A percentile compares a stretch with the other conserved stretches of the same genome.
Conservation (phyloP, 2,888 invertebrate genomes). For the Pardosa pseudoannulata region DNA sequence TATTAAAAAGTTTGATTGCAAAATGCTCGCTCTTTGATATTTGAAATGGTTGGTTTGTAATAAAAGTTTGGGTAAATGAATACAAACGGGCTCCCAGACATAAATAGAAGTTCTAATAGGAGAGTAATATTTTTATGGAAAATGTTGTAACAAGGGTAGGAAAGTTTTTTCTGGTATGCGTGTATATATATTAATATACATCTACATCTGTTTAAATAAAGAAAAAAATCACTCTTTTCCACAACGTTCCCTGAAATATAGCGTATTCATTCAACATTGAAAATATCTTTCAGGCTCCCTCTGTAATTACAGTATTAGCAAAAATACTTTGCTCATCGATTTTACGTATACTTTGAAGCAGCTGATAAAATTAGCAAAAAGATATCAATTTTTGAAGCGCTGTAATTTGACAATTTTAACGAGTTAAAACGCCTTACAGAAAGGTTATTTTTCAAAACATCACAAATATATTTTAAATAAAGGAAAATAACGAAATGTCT, state of each 20-base stretch:
- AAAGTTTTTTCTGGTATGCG: neutral
- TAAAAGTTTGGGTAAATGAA: neutral
- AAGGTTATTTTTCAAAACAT: too few species aligned
- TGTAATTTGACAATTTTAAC: too few species aligned
- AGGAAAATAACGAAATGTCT: too few species aligned
- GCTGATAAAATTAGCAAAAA: too few species aligned
- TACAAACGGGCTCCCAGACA: neutral
- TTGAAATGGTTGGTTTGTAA: neutral
- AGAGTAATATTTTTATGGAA: neutral
- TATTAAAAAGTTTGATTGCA: slow-evolving; percentile 25
- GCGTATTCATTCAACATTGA: neutral
- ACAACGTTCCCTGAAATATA: neutral
- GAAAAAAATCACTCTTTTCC: neutral
- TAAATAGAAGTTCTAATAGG: neutral
- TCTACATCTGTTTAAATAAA: neutral
- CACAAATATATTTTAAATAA: too few species aligned
- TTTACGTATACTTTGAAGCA: neutral
- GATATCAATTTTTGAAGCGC: too few species aligned
- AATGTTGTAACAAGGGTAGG: neutral
- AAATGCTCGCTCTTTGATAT: slow-evolving; percentile 19
- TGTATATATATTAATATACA: neutral
- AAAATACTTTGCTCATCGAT: neutral
- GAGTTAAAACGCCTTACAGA: too few species aligned
- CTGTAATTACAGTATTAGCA: neutral
- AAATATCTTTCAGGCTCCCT: neutral